phyloP scores from a whole-genome alignment of 2,113 vertebrate species.

The Cynoglossus semilaevis region DNA sequence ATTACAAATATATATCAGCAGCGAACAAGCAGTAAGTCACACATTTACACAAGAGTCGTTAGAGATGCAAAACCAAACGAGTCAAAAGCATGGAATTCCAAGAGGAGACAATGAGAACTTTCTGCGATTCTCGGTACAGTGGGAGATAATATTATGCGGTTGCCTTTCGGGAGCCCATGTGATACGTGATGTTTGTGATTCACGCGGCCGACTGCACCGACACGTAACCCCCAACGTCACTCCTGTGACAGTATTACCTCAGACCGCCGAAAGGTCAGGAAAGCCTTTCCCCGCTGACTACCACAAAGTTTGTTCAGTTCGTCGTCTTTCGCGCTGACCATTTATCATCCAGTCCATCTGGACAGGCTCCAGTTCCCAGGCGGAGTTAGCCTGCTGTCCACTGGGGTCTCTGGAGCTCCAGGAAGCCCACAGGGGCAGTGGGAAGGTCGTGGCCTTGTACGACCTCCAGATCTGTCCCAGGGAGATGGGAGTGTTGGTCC shows the following conservation, averaged over 20 bases:
- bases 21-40: slow-evolving; percentile 28
- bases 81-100: not conserved
- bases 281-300: slow-evolving; percentile 22
- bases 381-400: slow-evolving; percentile 45
- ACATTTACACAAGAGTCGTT: slow-evolving; percentile 1
- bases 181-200: not conserved
- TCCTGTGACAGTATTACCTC: slow-evolving; percentile 27
- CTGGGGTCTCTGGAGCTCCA: slow-evolving; percentile 56
- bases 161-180: slow-evolving; percentile 4
- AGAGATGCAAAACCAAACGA: slow-evolving; percentile 22
- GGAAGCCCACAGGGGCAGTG: slow-evolving; percentile 67
- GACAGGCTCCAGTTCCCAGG: slow-evolving; percentile 74
- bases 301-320: slow-evolving; percentile 8
- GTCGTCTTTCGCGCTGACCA: slow-evolving; percentile 13
- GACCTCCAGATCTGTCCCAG: slow-evolving; percentile 53
- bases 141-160: slow-evolving; percentile 10
- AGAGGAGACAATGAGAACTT: slow-evolving; percentile 11
- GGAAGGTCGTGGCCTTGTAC: slow-evolving; percentile 69
- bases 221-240: slow-evolving; percentile 41
- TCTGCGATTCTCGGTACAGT: slow-evolving; percentile 17
- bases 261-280: slow-evolving; percentile 29
- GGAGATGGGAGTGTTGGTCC: slow-evolving; percentile 59
- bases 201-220: slow-evolving; percentile 14
- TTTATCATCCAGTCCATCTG: slow-evolving; percentile 36
- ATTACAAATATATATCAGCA: slow-evolving; percentile 23